These are phyloP conservation scores for Toxonevra muliebris DNA, from an alignment of 2,888 invertebrate genomes.

Conservation along the genomic window DNA sequence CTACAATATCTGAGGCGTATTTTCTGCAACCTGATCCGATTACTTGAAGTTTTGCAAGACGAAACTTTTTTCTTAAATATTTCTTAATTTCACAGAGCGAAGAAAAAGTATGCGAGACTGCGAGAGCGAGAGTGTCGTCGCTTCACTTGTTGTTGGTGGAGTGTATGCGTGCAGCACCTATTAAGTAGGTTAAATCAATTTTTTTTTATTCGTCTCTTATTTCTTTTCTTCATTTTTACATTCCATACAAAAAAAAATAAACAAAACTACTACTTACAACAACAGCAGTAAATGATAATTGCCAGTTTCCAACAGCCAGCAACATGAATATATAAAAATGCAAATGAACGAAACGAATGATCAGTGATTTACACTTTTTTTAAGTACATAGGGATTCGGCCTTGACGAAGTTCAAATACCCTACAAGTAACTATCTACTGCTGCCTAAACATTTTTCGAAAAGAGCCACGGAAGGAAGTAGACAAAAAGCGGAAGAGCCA, in stretches of 20 bases:
- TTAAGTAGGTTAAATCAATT: slow-evolving; percentile 16
- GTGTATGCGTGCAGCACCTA: background rate
- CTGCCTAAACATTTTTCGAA: too few relatives aligned
- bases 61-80: background rate
- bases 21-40: slow-evolving; percentile 16
- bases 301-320: too few relatives aligned
- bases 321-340: too few relatives aligned
- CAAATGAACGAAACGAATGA: too few relatives aligned
- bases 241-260: slow-evolving; percentile 1
- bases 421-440: too few relatives aligned
- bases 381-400: too few relatives aligned
- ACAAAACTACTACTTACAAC: background rate
- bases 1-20: too few relatives aligned
- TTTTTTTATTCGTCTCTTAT: slow-evolving; percentile 1
- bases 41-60: slow-evolving; percentile 11
- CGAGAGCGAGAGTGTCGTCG: background rate
- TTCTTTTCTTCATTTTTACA: background rate
- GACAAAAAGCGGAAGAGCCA: too few relatives aligned
- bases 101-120: slow-evolving; percentile 3
- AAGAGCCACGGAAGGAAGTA: too few relatives aligned
- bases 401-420: too few relatives aligned
- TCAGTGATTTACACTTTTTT: too few relatives aligned
- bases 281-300: too few relatives aligned
- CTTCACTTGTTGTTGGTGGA: background rate
- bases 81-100: background rate